A percentile compares a stretch with the other conserved stretches of the same genome.
Conservation (phyloP, 2,888 invertebrate species). For the Acheta domesticus region DNA sequence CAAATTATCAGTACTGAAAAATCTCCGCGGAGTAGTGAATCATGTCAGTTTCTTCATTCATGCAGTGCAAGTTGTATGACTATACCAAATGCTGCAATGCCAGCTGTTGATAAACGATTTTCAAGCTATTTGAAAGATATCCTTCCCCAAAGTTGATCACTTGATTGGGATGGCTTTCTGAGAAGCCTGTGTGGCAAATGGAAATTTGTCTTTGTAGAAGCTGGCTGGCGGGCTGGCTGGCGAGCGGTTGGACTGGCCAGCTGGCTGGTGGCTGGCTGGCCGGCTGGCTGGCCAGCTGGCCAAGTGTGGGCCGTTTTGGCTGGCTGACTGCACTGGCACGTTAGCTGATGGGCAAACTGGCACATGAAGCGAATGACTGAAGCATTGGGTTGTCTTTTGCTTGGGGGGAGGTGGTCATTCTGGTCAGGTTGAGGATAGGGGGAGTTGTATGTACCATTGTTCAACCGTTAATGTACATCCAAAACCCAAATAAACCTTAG, state of each 20-base stretch:
- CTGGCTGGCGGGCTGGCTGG: conserved; percentile 9
- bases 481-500: conserved; percentile 36
- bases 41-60: conserved; percentile 18
- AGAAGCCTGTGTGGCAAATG: conserved; percentile 6
- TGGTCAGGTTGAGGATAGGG: conserved; percentile 27
- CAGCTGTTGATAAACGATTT: conserved; percentile 18
- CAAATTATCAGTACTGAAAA: conserved; percentile 31
- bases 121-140: neutral
- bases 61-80: conserved; percentile 3
- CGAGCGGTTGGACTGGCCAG: neutral
- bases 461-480: conserved; percentile 37
- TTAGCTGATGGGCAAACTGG: neutral
- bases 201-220: neutral
- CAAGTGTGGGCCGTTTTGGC: conserved; percentile 6
- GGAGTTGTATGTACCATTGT: conserved; percentile 32
- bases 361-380: neutral
- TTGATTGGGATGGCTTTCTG: conserved; percentile 1
- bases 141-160: conserved; percentile 8
- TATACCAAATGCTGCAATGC: conserved; percentile 3
- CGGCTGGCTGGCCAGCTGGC: neutral
- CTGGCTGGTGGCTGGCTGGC: conserved; percentile 3
- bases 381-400: neutral
- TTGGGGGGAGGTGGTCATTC: neutral
- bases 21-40: conserved; percentile 25
- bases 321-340: neutral